Base-by-base conservation (phyloP, 2,113 vertebrate species). In the Notothenia rossii region DNA sequence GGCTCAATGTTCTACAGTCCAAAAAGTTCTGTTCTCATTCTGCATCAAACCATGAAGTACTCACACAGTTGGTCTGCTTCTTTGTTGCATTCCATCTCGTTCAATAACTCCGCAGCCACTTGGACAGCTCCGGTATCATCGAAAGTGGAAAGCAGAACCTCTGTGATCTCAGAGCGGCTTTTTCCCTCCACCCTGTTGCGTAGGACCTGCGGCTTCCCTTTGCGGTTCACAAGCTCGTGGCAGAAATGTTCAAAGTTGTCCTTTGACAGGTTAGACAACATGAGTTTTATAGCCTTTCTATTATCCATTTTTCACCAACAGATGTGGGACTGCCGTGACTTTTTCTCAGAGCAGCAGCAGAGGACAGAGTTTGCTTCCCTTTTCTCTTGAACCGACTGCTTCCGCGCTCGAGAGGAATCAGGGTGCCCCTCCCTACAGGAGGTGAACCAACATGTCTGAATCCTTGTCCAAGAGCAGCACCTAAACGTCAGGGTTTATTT, bases 11-110 rank as follows among this genome's bases (percentile, higher is more conserved):
- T 20, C 55, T 49, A 11, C 22, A 71, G 40, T 3, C 2, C 29
- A 2, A 25, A 3, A 4, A 1, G 10, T 9, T 12, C 5, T 36
- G 4, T 53, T 43, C 3, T n/a, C 18, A 25, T 29, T 50, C 7
- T 17, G 7, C 58, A 13, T 54, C 6, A 9, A 61, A 68, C 7
- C 7, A 2, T 1, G 5, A 58, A 29, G 29, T 25, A 36, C 3
- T 82, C 15, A 91, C 87, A 58, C 2, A 89, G 75, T 0, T 0
- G 0, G 0, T 48, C 0, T 1, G 89, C 91, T 0, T 0, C 14
- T 0, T 0, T 0, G 1, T 0, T 1, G 54, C 79, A 87, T 0
- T 0, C 14, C 0, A 90, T 87, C 1, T 22, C 0, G 1, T 0
- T 3, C 29, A 93, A 29, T 1, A 86, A 8, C 2, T 89, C 62